phyloP scores from a whole-genome alignment of 2,888 invertebrate genomes.

The Lasioglossum oenotherae region DNA sequence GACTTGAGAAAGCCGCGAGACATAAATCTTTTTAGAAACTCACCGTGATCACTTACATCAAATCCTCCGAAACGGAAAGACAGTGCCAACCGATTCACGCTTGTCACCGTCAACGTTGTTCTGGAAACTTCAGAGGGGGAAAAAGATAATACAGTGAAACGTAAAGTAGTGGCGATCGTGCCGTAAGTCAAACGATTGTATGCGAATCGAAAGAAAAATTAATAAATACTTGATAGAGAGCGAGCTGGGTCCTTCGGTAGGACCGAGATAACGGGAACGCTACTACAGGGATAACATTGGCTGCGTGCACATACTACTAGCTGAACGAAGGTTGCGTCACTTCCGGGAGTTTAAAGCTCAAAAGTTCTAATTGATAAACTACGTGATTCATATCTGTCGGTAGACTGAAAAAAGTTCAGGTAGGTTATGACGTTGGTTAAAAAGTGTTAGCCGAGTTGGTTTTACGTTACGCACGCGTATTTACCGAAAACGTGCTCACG shows the following conservation, averaged over 20 bases:
- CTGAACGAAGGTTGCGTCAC: conserved; percentile 53
- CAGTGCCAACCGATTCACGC: conserved; percentile 54
- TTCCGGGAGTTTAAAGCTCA: conserved; percentile 63
- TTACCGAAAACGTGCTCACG: conserved; percentile 31
- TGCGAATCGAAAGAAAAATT: conserved; percentile 28
- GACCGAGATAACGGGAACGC: conserved; percentile 58
- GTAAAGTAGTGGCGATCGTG: conserved; percentile 47
- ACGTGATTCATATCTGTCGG: conserved; percentile 60
- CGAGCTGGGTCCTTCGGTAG: conserved; percentile 37
- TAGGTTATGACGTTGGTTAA: conserved; percentile 64
- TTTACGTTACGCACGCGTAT: conserved; percentile 40
- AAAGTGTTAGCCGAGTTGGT: conserved; percentile 35
- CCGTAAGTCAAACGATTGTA: conserved; percentile 42
- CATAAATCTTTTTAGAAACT: conserved; percentile 50
- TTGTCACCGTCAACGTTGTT: conserved; percentile 50
- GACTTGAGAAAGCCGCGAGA: conserved; percentile 36
- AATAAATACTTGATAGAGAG: conserved; percentile 38
- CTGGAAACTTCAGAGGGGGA: conserved; percentile 46
- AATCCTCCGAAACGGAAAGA: conserved; percentile 42
- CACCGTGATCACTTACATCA: conserved; percentile 52
- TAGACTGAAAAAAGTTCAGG: conserved; percentile 53
- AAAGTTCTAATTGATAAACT: conserved; percentile 60
- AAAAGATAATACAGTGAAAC: conserved; percentile 39
- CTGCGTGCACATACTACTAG: conserved; percentile 55
- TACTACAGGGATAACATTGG: conserved; percentile 53